Evolutionary conservation across 2,113 vertebrate species (phyloP).

Genomic region (Elephas maximus): DNA sequence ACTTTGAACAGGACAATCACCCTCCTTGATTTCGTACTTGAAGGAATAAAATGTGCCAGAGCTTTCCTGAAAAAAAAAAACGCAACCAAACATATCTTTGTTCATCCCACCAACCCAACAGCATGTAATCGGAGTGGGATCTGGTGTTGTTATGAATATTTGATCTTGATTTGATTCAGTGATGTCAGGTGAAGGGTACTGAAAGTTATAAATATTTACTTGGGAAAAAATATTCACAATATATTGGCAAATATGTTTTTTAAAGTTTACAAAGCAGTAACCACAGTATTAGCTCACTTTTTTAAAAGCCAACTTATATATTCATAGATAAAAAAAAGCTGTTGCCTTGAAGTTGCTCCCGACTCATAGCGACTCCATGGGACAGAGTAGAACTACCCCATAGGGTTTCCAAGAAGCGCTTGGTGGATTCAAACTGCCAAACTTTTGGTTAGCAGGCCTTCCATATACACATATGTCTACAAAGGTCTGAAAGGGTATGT

Average conservation of each 20-base stretch:
- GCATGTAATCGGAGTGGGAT: background rate
- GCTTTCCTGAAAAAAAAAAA: conserved; percentile 85
- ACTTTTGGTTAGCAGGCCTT: too few relatives aligned
- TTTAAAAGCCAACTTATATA: background rate
- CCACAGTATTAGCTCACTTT: background rate
- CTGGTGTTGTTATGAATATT: background rate
- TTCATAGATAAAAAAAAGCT: background rate
- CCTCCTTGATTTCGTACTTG: conserved; percentile 90
- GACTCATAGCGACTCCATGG: too few relatives aligned
- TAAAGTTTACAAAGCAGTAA: background rate
- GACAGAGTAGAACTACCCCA: too few relatives aligned
- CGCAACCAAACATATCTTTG: background rate
- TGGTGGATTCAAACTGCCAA: too few relatives aligned
- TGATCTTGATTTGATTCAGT: background rate
- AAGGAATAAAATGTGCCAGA: conserved; percentile 85
- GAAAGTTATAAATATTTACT: conserved; percentile 35
- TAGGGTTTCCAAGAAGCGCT: too few relatives aligned
- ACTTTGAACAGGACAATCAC: conserved; percentile 86
- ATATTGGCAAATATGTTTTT: background rate
- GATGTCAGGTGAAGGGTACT: background rate
- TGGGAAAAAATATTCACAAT: background rate
- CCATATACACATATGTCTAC: background rate
- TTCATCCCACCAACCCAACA: background rate
- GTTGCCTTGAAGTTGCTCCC: too few relatives aligned
- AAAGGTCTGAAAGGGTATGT: background rate